Percentiles rank a stretch among this genome's conserved stretches.
Conservation (phyloP, 1,140 invertebrate species). For the Stenopsyche tienmushanensis region DNA sequence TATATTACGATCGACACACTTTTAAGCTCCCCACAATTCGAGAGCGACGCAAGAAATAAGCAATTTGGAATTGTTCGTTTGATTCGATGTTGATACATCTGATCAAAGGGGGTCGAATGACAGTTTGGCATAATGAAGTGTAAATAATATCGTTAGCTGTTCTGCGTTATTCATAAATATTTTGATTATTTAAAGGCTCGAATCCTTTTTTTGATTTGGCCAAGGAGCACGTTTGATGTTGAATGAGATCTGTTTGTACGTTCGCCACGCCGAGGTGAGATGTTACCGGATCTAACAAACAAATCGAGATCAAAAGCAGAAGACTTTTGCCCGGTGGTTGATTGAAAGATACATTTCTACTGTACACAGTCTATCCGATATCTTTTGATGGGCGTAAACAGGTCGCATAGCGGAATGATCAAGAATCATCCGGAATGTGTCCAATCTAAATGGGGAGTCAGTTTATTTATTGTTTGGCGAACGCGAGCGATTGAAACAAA, state of each 20-base stretch:
- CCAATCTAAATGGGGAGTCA: neutral
- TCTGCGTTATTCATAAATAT: neutral
- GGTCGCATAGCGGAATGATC: neutral
- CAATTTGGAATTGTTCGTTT: no score
- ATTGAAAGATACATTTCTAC: neutral
- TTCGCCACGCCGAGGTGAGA: neutral
- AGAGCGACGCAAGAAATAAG: no score
- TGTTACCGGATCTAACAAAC: neutral
- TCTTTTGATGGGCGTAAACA: constrained; percentile 9
- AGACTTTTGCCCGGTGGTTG: neutral
- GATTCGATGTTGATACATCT: no score
- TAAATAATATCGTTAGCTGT: neutral
- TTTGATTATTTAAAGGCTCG: neutral
- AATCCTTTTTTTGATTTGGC: neutral
- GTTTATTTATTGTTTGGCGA: neutral
- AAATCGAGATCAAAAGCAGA: constrained; percentile 4
- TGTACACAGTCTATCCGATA: constrained; percentile 3
- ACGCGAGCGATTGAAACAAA: neutral
- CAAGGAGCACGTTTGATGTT: constrained; percentile 3
- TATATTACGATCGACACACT: no score
- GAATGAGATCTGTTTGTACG: neutral
- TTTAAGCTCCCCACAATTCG: no score
- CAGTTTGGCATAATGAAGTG: neutral
- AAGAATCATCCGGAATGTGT: constrained; percentile 3
- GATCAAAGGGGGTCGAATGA: neutral